Conservation (phyloP, 2,113 vertebrate genomes). For the Himantopus leucocephalus region DNA sequence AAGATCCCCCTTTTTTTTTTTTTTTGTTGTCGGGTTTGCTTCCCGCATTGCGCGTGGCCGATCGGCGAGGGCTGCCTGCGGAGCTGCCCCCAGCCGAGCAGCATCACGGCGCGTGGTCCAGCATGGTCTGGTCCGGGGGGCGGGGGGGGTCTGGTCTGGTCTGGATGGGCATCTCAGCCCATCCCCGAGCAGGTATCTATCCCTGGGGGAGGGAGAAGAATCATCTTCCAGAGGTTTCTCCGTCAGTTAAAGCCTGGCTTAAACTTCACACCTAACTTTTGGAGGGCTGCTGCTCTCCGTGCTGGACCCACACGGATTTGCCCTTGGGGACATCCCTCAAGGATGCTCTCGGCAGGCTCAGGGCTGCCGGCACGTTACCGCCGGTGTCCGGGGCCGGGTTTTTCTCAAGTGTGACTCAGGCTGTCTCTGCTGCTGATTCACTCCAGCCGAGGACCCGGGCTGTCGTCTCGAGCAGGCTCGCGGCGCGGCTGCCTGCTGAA, state of each 20-base stretch:
- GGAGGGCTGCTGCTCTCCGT: not conserved
- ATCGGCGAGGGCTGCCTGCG: accelerated
- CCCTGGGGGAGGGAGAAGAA: not conserved
- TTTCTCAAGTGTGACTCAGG: slow-evolving; percentile 43
- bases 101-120: accelerated
- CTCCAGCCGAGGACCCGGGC: not conserved
- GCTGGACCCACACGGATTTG: accelerated
- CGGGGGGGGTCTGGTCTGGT: not conserved
- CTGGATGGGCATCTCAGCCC: not conserved
- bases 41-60: accelerated
- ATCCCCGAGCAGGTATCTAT: accelerated
- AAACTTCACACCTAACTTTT: not conserved
- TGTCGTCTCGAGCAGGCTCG: not conserved
- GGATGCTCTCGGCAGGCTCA: not conserved
- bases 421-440: slow-evolving; percentile 58
- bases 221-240: not conserved
- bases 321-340: not conserved
- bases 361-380: not conserved
- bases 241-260: not conserved
- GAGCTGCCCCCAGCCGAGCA: not conserved
- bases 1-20: not conserved
- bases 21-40: not conserved
- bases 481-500: not conserved
- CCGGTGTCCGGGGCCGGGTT: not conserved
- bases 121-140: not conserved